A percentile compares a stretch with the other conserved stretches of the same genome.
Conservation (phyloP, 1,140 invertebrate species). For the Lithobius niger region DNA sequence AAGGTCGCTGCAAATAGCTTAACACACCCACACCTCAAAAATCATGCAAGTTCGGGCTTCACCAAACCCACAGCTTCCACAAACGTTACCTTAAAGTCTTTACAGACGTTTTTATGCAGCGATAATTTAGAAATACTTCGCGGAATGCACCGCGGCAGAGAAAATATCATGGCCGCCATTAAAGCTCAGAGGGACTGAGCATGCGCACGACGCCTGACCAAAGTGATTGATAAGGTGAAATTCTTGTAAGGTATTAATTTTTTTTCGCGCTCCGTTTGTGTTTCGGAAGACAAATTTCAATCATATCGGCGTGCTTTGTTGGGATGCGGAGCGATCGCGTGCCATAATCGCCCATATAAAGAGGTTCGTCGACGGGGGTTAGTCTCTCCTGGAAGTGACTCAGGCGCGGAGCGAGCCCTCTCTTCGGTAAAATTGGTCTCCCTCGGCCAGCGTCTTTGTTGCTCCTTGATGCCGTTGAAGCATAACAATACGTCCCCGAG, state of each 20-base stretch:
- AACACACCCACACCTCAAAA: no score
- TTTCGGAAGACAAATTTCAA: no score
- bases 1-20: no score
- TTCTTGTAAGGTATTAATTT: background rate
- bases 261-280: background rate
- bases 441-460: conserved; percentile 1
- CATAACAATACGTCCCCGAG: conserved; percentile 1
- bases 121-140: background rate
- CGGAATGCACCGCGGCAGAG: background rate
- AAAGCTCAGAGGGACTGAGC: background rate
- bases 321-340: background rate
- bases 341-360: background rate
- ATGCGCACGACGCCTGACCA: background rate
- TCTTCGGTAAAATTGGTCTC: background rate
- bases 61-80: no score
- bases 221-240: background rate
- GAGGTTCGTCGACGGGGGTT: background rate
- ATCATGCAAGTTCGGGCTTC: no score
- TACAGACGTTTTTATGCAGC: background rate
- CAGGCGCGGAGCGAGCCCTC: background rate
- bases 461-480: conserved; percentile 10
- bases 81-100: background rate
- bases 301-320: background rate
- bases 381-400: background rate
- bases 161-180: conserved; percentile 7